Percentiles rank a stretch among this genome's conserved stretches.
Evolutionary conservation across 2,797 vertebrate species (phyloP).

Genomic region (Taenioides sp.): DNA sequence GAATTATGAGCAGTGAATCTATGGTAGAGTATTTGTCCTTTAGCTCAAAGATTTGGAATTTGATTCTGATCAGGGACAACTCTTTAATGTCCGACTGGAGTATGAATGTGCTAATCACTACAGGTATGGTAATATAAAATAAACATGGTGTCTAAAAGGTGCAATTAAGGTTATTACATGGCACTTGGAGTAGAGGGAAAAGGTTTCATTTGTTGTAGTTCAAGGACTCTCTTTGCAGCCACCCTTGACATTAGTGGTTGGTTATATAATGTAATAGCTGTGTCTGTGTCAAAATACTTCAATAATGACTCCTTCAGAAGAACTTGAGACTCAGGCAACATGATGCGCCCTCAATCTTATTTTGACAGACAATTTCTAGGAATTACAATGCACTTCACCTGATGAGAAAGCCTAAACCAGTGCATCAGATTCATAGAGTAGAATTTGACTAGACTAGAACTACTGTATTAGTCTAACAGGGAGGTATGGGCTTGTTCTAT

Average conservation of each 20-base stretch:
- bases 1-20: too few relatives aligned
- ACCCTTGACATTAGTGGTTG: neutral
- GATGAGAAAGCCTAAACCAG: neutral
- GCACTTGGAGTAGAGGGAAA: too few relatives aligned
- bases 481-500: too few relatives aligned
- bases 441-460: neutral
- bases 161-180: too few relatives aligned
- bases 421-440: neutral
- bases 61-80: too few relatives aligned
- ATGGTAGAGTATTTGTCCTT: too few relatives aligned
- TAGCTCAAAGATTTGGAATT: too few relatives aligned
- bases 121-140: too few relatives aligned
- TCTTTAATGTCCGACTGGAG: too few relatives aligned
- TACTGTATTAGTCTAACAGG: too few relatives aligned
- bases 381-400: neutral
- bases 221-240: neutral
- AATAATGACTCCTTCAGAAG: neutral
- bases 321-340: conserved; percentile 1
- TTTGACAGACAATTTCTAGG: neutral
- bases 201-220: neutral
- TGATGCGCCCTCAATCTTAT: neutral
- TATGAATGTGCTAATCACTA: too few relatives aligned
- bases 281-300: neutral
- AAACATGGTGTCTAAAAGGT: too few relatives aligned
- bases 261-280: neutral